Percentiles rank a stretch among this genome's conserved stretches.
These are phyloP conservation scores for Apodemus sylvaticus DNA, from an alignment of 2,113 vertebrate genomes.

Conservation along the genomic window DNA sequence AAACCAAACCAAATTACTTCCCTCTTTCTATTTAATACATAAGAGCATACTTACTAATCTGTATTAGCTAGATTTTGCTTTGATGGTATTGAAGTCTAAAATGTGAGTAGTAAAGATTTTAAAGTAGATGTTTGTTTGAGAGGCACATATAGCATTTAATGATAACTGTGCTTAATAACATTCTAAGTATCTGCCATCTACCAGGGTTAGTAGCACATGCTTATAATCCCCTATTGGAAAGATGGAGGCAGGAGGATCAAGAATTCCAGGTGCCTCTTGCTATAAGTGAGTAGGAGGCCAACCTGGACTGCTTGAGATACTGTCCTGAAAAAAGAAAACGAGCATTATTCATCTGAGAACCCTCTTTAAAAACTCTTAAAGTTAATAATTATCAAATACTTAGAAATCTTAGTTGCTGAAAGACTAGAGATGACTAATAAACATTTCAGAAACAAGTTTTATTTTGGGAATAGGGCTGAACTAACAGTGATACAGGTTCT, in stretches of 20 bases:
- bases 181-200: not conserved
- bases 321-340: not conserved
- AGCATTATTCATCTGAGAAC: not conserved
- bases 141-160: not conserved
- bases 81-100: slow-evolving; percentile 50
- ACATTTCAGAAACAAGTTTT: slow-evolving; percentile 46
- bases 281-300: not conserved
- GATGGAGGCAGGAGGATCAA: not conserved
- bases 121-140: not conserved
- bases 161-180: slow-evolving; percentile 8
- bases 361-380: slow-evolving; percentile 37
- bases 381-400: slow-evolving; percentile 47
- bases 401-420: slow-evolving; percentile 26
- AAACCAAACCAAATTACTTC: slow-evolving; percentile 1
- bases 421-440: slow-evolving; percentile 7
- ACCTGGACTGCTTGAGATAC: not conserved
- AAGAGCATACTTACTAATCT: slow-evolving; percentile 7
- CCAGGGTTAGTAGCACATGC: not conserved
- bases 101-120: slow-evolving; percentile 26
- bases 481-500: not conserved
- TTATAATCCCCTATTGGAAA: not conserved
- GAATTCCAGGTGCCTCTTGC: not conserved
- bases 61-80: slow-evolving; percentile 51
- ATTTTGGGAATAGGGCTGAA: not conserved
- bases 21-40: slow-evolving; percentile 16